Percentiles rank a stretch among this genome's conserved stretches.
Evolutionary conservation across 2,797 vertebrate genomes (phyloP).

Genomic region (Calcarius lapponicus): DNA sequence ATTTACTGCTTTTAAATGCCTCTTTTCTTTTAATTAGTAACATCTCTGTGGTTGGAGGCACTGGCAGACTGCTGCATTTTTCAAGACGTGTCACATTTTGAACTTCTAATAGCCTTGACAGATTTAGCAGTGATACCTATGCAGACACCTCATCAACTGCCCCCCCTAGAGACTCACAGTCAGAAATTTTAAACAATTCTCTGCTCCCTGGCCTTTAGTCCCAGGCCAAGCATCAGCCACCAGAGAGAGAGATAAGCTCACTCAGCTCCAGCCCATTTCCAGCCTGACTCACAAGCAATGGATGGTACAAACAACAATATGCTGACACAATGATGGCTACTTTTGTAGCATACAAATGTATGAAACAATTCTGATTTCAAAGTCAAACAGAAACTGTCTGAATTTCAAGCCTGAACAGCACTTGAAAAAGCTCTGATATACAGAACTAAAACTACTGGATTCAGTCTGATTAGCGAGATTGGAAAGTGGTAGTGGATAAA

Average conservation of each 20-base stretch:
- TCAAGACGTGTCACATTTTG: background rate
- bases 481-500: background rate
- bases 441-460: background rate
- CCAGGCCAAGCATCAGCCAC: background rate
- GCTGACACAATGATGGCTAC: background rate
- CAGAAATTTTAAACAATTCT: background rate
- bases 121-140: background rate
- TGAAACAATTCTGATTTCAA: background rate
- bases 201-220: background rate
- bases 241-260: background rate
- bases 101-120: background rate
- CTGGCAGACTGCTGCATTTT: background rate
- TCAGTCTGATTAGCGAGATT: background rate
- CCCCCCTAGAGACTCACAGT: background rate
- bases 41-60: background rate
- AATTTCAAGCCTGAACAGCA: background rate
- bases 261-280: background rate
- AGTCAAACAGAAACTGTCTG: background rate
- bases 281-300: background rate
- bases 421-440: background rate
- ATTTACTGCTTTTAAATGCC: background rate
- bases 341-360: background rate
- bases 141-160: accelerated
- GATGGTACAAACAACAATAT: background rate
- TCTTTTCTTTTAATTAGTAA: background rate